These are phyloP conservation scores for Chrysogorgia sp. DNA, from an alignment of 92 coral and sea anemone genomes.

Conservation along the genomic window DNA sequence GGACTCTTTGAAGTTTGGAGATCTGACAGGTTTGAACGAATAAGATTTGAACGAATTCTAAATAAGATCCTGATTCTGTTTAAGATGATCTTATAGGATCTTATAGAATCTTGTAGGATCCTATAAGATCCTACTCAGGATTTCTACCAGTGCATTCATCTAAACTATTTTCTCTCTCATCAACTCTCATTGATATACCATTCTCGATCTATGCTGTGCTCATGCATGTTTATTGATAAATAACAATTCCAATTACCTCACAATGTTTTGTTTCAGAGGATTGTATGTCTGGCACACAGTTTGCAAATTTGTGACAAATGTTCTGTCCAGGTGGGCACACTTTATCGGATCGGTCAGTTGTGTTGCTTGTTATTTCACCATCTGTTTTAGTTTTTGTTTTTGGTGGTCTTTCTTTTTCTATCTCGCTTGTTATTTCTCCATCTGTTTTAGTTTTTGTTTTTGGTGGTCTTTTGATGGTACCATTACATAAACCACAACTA, in stretches of 20 bases:
- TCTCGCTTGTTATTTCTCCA: background rate
- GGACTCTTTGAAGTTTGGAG: no score
- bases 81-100: no score
- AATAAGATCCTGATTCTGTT: no score
- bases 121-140: no score
- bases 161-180: no score
- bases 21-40: no score
- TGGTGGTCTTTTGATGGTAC: background rate
- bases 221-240: no score
- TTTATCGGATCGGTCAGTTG: background rate
- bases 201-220: no score
- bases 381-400: background rate
- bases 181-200: no score
- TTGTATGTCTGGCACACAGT: background rate
- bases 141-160: no score
- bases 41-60: no score
- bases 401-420: background rate
- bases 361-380: background rate
- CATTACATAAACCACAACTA: constrained; percentile 7
- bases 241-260: background rate
- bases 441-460: background rate
- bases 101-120: no score
- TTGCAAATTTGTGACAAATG: background rate
- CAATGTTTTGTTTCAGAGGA: background rate
- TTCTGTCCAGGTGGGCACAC: background rate